phyloP scores from a whole-genome alignment of 2,797 vertebrate genomes.

The Cheirogaleus major region DNA sequence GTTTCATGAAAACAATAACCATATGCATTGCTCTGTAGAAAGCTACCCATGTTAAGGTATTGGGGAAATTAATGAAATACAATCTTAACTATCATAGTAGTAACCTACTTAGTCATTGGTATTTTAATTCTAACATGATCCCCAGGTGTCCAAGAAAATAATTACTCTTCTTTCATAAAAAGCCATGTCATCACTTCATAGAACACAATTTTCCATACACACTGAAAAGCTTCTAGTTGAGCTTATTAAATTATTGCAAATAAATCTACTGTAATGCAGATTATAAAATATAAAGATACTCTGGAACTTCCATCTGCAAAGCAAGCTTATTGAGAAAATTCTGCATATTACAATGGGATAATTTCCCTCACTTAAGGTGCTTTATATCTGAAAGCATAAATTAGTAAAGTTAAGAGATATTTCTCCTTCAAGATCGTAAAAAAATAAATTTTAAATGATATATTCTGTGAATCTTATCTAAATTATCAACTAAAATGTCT shows the following conservation, averaged over 20 bases:
- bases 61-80: neutral
- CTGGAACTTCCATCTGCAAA: conserved; percentile 40
- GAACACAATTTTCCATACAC: neutral
- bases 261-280: conserved; percentile 54
- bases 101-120: neutral
- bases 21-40: neutral
- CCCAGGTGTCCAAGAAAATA: neutral
- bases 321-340: conserved; percentile 41
- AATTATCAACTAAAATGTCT: conserved; percentile 44
- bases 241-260: conserved; percentile 41
- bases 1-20: neutral
- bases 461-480: conserved; percentile 42
- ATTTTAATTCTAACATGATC: neutral
- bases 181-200: neutral
- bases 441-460: conserved; percentile 31
- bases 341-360: conserved; percentile 5
- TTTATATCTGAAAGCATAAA: conserved; percentile 58
- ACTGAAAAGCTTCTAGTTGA: conserved; percentile 27
- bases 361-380: neutral
- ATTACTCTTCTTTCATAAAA: conserved; percentile 38
- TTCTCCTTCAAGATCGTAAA: conserved; percentile 30
- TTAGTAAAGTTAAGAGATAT: conserved; percentile 32
- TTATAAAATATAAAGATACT: conserved; percentile 38
- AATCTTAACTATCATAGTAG: neutral
- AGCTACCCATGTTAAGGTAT: neutral